These are phyloP conservation scores for Physocephala rufipes DNA, from an alignment of 2,888 invertebrate genomes.

Conservation along the genomic window DNA sequence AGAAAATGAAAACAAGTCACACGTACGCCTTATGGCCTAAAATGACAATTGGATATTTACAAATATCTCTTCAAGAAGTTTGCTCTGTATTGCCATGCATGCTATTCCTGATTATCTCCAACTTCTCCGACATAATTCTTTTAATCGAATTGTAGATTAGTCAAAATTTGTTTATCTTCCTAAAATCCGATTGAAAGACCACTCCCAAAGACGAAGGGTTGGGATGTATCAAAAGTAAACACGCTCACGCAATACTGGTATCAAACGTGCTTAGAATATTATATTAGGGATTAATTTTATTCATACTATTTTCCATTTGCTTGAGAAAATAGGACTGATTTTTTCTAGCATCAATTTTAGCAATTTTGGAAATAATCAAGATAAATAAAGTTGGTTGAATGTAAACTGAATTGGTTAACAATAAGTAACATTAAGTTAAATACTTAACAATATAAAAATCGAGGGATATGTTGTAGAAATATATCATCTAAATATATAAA, in stretches of 20 bases:
- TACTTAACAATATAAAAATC: not conserved
- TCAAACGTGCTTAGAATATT: slow-evolving; percentile 58
- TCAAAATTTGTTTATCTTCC: slow-evolving; percentile 25
- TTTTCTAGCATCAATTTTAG: no score
- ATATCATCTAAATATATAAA: no score
- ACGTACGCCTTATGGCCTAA: no score
- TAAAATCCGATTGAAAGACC: no score
- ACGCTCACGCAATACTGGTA: not conserved
- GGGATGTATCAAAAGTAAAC: slow-evolving; percentile 11
- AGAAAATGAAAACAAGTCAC: no score
- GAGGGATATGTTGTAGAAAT: no score
- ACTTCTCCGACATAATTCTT: not conserved
- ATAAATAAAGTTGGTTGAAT: slow-evolving; percentile 22
- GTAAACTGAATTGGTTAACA: no score
- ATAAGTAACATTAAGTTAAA: slow-evolving; percentile 24
- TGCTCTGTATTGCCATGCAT: no score
- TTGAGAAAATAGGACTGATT: no score
- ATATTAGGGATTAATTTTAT: slow-evolving; percentile 56
- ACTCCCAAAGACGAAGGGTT: not conserved
- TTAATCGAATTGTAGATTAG: slow-evolving; percentile 26
- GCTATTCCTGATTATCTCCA: not conserved
- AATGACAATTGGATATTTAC: not conserved
- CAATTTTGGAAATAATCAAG: slow-evolving; percentile 20
- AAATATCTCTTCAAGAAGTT: not conserved
- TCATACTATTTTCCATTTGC: slow-evolving; percentile 20